phyloP scores from a whole-genome alignment of 2,113 vertebrate species.

The Uria aalge region DNA sequence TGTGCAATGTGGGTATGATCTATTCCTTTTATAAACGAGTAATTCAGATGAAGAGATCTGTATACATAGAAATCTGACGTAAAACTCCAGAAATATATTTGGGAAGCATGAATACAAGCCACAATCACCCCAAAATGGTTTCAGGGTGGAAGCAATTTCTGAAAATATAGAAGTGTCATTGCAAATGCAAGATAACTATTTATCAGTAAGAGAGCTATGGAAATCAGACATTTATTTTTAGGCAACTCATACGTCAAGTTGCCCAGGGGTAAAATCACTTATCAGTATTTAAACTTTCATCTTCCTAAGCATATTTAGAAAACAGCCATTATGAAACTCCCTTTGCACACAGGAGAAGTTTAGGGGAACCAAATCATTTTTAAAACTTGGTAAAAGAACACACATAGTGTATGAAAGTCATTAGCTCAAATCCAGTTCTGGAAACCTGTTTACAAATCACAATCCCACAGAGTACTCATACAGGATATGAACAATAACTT shows the following conservation, averaged over 20 bases:
- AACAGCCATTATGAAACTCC: neutral
- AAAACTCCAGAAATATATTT: neutral
- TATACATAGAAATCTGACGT: neutral
- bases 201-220: neutral
- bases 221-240: neutral
- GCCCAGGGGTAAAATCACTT: neutral
- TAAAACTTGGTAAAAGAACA: neutral
- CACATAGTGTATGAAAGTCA: neutral
- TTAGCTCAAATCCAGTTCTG: neutral
- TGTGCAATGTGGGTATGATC: neutral
- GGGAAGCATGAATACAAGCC: neutral
- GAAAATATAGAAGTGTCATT: neutral
- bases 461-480: neutral
- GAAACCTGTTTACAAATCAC: constrained; percentile 1
- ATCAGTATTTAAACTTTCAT: neutral
- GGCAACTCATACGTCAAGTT: neutral
- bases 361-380: neutral
- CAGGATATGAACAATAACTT: neutral
- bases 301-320: neutral
- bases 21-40: neutral
- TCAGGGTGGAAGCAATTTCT: neutral
- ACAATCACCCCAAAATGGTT: neutral
- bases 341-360: neutral
- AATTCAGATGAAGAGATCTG: neutral
- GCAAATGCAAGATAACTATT: neutral